Conservation (phyloP, 2,888 invertebrate genomes). For the Plutella xylostella region DNA sequence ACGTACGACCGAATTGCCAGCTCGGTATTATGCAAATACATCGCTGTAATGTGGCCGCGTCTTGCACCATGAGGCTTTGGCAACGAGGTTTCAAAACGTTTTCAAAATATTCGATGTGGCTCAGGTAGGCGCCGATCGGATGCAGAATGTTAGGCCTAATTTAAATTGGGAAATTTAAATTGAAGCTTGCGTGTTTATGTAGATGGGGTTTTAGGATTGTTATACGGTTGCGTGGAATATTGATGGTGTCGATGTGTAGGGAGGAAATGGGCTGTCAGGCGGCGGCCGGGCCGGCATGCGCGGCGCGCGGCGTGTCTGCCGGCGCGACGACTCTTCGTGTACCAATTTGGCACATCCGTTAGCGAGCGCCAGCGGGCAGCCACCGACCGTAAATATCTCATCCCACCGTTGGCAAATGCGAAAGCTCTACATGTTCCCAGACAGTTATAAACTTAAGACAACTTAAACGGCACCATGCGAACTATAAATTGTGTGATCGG, state of each 20-base stretch:
- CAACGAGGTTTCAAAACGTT: conserved; percentile 60
- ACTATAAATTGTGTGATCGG: neutral
- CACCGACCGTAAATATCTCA: conserved; percentile 51
- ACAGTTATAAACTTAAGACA: neutral
- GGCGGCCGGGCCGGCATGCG: conserved; percentile 61
- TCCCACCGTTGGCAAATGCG: conserved; percentile 10
- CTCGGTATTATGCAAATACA: conserved; percentile 62
- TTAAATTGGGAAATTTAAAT: neutral
- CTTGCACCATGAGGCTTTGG: conserved; percentile 63
- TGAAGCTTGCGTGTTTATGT: too few relatives aligned
- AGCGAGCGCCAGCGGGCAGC: conserved; percentile 39
- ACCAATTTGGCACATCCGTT: conserved; percentile 68
- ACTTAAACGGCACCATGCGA: neutral
- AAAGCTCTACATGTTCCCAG: neutral
- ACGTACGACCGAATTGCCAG: conserved; percentile 43
- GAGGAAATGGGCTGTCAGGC: conserved; percentile 37
- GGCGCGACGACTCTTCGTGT: conserved; percentile 36
- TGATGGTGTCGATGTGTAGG: conserved; percentile 26
- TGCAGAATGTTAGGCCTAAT: neutral
- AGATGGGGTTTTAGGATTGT: too few relatives aligned
- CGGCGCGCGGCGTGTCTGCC: conserved; percentile 56
- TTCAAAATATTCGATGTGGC: conserved; percentile 53
- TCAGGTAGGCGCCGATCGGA: conserved; percentile 30
- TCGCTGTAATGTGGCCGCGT: conserved; percentile 48
- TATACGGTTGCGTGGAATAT: conserved; percentile 26